A percentile compares a stretch with the other conserved stretches of the same genome.
phyloP scores from a whole-genome alignment of 2,888 invertebrate genomes.

The Hartigia nigra region DNA sequence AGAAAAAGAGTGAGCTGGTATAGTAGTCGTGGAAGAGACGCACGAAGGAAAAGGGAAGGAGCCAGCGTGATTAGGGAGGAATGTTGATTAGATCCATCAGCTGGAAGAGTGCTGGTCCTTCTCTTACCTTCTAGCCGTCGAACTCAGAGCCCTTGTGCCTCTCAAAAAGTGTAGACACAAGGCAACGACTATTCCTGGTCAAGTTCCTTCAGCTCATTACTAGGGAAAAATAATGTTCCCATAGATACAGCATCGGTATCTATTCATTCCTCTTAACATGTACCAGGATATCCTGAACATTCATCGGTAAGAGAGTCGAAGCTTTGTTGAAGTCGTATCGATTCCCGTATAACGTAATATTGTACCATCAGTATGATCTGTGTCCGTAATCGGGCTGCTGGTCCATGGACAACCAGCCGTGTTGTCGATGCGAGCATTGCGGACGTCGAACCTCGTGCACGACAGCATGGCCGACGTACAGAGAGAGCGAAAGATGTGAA shows the following conservation, averaged over 20 bases:
- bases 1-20: conserved; percentile 19
- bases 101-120: conserved; percentile 45
- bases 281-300: neutral
- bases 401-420: neutral
- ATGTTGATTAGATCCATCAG: conserved; percentile 66
- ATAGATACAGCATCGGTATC: neutral
- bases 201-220: neutral
- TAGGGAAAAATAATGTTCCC: neutral
- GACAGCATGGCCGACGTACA: neutral
- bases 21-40: conserved; percentile 7
- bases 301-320: neutral
- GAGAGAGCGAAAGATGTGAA: neutral
- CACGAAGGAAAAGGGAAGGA: conserved; percentile 34
- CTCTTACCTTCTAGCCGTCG: conserved; percentile 24
- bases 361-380: neutral
- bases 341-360: neutral
- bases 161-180: conserved; percentile 42
- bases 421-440: neutral
- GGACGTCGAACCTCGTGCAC: neutral
- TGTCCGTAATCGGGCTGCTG: neutral
- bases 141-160: conserved; percentile 28
- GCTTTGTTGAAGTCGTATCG: neutral
- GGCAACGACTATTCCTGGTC: conserved; percentile 23
- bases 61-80: conserved; percentile 63
- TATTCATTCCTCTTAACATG: neutral